Conservation (phyloP, 1,140 invertebrate species). For the Heterodera schachtii region DNA sequence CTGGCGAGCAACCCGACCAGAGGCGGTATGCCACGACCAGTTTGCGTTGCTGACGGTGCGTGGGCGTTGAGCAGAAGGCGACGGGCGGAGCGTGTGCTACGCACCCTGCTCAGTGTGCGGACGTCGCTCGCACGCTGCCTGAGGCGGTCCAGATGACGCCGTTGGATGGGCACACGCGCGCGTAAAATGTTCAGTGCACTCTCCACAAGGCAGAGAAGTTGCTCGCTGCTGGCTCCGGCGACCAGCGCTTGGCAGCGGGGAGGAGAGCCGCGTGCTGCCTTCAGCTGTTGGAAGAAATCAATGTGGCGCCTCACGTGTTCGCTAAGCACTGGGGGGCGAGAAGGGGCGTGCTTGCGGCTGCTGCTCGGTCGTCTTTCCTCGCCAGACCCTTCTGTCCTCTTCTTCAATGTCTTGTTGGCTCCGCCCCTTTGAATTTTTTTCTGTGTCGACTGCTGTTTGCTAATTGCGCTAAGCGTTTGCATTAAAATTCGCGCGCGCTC, state of each 20-base stretch:
- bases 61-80: not conserved
- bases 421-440: not conserved
- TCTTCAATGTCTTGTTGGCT: not conserved
- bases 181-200: slow-evolving; percentile 26
- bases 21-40: not conserved
- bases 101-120: slow-evolving; percentile 1
- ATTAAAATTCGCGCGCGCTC: not conserved
- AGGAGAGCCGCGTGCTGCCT: not conserved
- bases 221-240: slow-evolving; percentile 12
- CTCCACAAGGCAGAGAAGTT: slow-evolving; percentile 29
- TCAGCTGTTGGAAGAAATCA: slow-evolving; percentile 12
- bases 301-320: slow-evolving; percentile 13
- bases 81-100: slow-evolving; percentile 10
- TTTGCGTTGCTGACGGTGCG: not conserved
- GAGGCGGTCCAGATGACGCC: not conserved
- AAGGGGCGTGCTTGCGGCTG: too few relatives aligned
- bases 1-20: slow-evolving; percentile 14
- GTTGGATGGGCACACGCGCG: slow-evolving; percentile 18
- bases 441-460: not conserved
- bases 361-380: too few relatives aligned
- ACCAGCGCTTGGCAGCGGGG: not conserved
- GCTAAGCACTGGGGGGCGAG: not conserved
- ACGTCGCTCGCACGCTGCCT: slow-evolving; percentile 23
- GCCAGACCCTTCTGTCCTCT: too few relatives aligned
- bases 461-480: not conserved